phyloP scores from a whole-genome alignment of 2,113 vertebrate species.

The Nesoenas mayeri region DNA sequence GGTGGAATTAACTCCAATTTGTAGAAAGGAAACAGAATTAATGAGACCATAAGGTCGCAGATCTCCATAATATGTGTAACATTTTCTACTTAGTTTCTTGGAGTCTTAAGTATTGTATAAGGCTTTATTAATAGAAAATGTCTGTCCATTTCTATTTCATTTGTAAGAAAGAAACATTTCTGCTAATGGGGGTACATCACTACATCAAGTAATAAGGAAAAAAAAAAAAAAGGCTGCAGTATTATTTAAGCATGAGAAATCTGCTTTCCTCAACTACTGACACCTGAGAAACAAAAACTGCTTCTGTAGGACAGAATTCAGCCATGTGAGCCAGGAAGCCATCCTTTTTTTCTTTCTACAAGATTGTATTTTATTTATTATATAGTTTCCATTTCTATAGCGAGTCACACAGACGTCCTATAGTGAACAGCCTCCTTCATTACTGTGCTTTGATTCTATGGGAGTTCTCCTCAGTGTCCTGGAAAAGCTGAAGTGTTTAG shows the following conservation, averaged over 20 bases:
- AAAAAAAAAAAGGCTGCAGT: neutral
- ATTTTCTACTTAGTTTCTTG: neutral
- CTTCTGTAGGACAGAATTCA: neutral
- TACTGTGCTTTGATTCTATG: neutral
- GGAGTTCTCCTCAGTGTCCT: neutral
- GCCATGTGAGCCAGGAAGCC: neutral
- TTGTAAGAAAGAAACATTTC: neutral
- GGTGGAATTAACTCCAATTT: neutral
- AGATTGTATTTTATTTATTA: neutral
- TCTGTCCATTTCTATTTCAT: neutral
- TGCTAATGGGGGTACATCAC: neutral
- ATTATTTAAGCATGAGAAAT: neutral
- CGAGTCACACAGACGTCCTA: neutral
- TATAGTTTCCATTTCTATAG: neutral
- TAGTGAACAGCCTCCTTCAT: neutral
- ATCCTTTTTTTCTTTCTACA: neutral
- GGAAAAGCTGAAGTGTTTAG: neutral
- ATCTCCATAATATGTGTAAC: neutral
- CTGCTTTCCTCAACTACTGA: neutral
- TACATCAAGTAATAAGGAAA: neutral
- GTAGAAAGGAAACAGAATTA: neutral
- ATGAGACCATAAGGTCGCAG: neutral
- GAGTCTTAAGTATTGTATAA: neutral
- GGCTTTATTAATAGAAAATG: neutral
- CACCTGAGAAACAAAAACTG: neutral